A percentile compares a stretch with the other conserved stretches of the same genome.
These are phyloP conservation scores for Frankliniella fusca DNA, from an alignment of 2,888 invertebrate species.

Conservation along the genomic window DNA sequence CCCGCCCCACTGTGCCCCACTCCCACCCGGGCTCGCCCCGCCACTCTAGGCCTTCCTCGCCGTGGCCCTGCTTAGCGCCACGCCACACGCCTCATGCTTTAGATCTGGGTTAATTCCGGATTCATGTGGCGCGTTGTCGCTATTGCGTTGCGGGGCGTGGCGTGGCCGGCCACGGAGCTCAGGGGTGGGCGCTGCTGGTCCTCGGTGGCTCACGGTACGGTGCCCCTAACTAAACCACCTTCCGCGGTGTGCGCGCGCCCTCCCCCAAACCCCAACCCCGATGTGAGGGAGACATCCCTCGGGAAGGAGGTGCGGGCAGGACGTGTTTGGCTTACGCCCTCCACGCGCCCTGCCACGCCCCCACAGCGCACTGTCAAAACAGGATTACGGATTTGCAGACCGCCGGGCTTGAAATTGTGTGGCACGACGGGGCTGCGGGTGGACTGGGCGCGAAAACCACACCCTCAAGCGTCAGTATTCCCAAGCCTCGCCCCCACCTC, in stretches of 20 bases:
- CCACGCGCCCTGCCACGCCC: not conserved
- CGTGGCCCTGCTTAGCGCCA: not conserved
- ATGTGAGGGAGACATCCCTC: not conserved
- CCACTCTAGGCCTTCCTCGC: not conserved
- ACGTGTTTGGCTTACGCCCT: not conserved
- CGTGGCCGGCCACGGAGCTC: not conserved
- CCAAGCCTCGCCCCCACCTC: not conserved
- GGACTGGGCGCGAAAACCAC: too few relatives aligned
- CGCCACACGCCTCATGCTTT: too few relatives aligned
- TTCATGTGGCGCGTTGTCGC: slow-evolving; percentile 20
- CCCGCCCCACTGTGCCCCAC: too few relatives aligned
- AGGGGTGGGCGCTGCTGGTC: not conserved
- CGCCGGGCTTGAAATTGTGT: too few relatives aligned
- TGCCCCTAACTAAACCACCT: not conserved
- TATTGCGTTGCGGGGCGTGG: not conserved
- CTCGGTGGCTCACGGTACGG: not conserved
- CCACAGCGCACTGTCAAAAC: slow-evolving; percentile 1
- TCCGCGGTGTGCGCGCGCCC: not conserved
- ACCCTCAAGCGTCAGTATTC: too few relatives aligned
- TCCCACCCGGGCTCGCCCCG: not conserved
- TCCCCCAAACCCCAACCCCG: not conserved
- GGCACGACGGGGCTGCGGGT: too few relatives aligned
- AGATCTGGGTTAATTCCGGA: slow-evolving; percentile 20
- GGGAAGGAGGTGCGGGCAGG: not conserved
- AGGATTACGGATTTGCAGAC: not conserved